Percentiles rank a stretch among this genome's conserved stretches.
Evolutionary conservation across 2,888 invertebrate species (phyloP).

Genomic region (Phyto melanocephala): DNA sequence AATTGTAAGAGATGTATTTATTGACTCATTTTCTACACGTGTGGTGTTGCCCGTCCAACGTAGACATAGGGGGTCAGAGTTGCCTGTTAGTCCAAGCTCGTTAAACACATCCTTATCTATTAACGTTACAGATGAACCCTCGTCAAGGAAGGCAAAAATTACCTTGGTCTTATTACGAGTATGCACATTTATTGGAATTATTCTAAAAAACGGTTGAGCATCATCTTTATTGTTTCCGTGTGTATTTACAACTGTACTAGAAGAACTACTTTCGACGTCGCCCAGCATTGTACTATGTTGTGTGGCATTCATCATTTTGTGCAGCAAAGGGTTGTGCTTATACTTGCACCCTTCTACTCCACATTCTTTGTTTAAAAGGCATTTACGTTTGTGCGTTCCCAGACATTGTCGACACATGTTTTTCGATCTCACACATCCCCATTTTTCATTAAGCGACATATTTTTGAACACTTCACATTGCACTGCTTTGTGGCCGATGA

Average conservation of each 20-base stretch:
- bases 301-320: background rate
- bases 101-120: slow-evolving; percentile 45
- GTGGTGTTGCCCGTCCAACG: slow-evolving; percentile 43
- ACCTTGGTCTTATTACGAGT: background rate
- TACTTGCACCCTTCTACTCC: slow-evolving; percentile 18
- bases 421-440: slow-evolving; percentile 21
- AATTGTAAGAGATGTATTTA: slow-evolving; percentile 28
- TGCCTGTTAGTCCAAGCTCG: slow-evolving; percentile 27
- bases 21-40: slow-evolving; percentile 38
- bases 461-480: slow-evolving; percentile 33
- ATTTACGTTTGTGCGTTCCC: slow-evolving; percentile 24
- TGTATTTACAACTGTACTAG: slow-evolving; percentile 6
- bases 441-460: slow-evolving; percentile 14
- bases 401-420: slow-evolving; percentile 38
- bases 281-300: background rate
- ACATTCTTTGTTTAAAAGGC: slow-evolving; percentile 18
- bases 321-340: slow-evolving; percentile 16
- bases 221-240: slow-evolving; percentile 12
- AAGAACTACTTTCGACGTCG: background rate
- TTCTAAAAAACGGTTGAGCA: slow-evolving; percentile 33
- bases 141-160: slow-evolving; percentile 40
- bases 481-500: background rate
- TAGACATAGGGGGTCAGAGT: slow-evolving; percentile 32
- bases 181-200: slow-evolving; percentile 28
- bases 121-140: slow-evolving; percentile 44